A percentile compares a stretch with the other conserved stretches of the same genome.
phyloP scores from a whole-genome alignment of 2,113 vertebrate genomes.

The Meleagris gallopavo region DNA sequence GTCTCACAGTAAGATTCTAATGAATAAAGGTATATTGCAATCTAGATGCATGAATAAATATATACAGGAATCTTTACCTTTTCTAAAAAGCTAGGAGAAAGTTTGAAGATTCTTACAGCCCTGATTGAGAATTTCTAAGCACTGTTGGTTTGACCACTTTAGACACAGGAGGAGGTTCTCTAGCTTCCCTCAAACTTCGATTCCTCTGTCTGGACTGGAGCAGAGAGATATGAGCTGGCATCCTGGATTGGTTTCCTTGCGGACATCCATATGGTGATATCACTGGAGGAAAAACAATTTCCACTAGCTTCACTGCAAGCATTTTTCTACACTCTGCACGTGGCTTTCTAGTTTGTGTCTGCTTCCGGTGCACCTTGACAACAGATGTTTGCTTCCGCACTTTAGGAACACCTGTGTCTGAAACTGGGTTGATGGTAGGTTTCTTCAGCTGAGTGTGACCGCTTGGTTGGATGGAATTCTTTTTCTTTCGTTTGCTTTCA shows the following conservation, averaged over 20 bases:
- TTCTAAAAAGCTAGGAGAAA: not conserved
- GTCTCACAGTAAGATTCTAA: not conserved
- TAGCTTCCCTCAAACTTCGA: not conserved
- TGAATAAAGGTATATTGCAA: not conserved
- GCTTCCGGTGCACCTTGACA: not conserved
- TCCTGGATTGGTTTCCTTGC: not conserved
- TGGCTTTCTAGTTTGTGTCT: not conserved
- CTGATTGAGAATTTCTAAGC: slow-evolving; percentile 41
- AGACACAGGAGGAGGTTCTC: not conserved
- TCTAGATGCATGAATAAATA: not conserved
- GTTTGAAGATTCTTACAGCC: slow-evolving; percentile 57
- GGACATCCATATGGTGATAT: slow-evolving; percentile 37
- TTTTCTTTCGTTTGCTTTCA: not conserved
- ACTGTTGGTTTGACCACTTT: slow-evolving; percentile 7
- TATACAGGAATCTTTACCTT: not conserved
- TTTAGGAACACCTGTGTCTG: not conserved
- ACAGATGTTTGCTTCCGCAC: not conserved
- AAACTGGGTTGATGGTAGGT: not conserved
- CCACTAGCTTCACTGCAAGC: slow-evolving; percentile 70
- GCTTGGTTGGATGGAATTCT: rapidly evolving
- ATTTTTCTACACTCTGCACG: slow-evolving; percentile 5
- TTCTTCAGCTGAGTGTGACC: not conserved
- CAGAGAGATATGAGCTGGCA: not conserved
- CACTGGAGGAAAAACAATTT: slow-evolving; percentile 78
- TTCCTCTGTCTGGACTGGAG: not conserved